Percentiles rank a stretch among this genome's conserved stretches.
Conservation (phyloP, 2,888 invertebrate genomes). For the Cyrtodaria siliqua region DNA sequence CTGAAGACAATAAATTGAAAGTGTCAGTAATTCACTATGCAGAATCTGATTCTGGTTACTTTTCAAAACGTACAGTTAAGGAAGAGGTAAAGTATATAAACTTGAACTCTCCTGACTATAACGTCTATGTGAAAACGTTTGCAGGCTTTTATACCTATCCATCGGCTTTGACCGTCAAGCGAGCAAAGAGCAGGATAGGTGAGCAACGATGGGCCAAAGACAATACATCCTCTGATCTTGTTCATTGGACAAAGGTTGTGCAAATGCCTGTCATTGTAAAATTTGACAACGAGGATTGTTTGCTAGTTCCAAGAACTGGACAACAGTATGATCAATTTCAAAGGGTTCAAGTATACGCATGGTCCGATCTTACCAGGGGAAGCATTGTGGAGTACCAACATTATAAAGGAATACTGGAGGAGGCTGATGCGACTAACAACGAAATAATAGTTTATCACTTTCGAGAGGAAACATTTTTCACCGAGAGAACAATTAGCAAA, state of each 20-base stretch:
- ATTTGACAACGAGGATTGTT: no score
- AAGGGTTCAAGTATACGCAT: constrained; percentile 12
- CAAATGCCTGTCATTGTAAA: constrained; percentile 21
- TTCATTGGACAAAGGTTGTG: constrained; percentile 47
- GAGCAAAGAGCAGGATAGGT: constrained; percentile 31
- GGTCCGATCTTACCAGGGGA: constrained; percentile 35
- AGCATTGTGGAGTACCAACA: constrained; percentile 36
- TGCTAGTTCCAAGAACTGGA: constrained; percentile 31
- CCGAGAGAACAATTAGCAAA: no score
- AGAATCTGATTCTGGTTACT: no score
- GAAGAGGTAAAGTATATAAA: no score
- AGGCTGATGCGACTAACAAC: no score
- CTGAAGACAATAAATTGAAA: no score
- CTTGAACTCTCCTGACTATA: no score
- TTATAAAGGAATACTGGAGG: constrained; percentile 36
- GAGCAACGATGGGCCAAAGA: constrained; percentile 18
- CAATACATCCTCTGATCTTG: constrained; percentile 43
- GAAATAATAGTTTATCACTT: no score
- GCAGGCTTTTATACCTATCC: constrained; percentile 32
- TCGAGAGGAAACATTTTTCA: no score
- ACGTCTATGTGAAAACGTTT: no score
- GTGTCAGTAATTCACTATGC: no score
- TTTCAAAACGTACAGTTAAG: no score
- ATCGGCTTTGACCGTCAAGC: constrained; percentile 1
- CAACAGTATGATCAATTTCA: constrained; percentile 25